Base-by-base conservation (phyloP, 2,797 vertebrate species). In the Propithecus perrieri region DNA sequence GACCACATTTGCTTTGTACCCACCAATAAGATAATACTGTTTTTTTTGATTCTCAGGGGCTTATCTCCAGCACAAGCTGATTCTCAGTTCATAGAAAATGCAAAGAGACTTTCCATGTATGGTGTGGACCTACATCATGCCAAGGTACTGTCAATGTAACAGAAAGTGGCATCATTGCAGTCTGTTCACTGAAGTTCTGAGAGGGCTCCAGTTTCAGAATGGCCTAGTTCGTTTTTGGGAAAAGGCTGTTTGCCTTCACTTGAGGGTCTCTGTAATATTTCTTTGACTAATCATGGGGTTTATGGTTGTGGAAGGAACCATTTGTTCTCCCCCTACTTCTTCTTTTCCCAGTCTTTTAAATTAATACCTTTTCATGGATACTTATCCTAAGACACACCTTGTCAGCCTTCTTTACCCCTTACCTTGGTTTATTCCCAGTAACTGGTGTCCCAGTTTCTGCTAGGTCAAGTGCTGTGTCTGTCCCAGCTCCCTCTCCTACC, bases 91-190 rank as follows among this genome's bases (percentile, higher is more conserved):
- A 98, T 99, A 98, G 99, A 99, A 99, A 99, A 99, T 85, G 99
- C 99, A 81, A 99, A 99, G 99, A 99, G 99, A 89, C 99, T 99
- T 74, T 99, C 99, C 87, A 99, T 99, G 99, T 99, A 99, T 0
- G 99, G 99, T 1, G 99, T 99, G 95, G 99, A 99, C 98, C 98
- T 99, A 84, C 99, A 99, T 98, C 99, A 99, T 65, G 99, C 99
- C 78, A 99, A 99, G 99, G 99, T 99, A 99, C 46, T 96, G 65
- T 93, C 7, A n/a, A 10, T 30, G 3, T 43, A 4, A 3, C 0
- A 22, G 59, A 33, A 71, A n/a, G 14, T 53, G 7, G 14, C 43
- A 12, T 53, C 43, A 59, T 48, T 50, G 22, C 33, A 11, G 35
- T 41, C 14, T 96, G 28, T 59, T 48, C 46, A 43, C 75, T 91